phyloP scores from a whole-genome alignment of 2,888 invertebrate genomes.

The Drosophila lacicola region DNA sequence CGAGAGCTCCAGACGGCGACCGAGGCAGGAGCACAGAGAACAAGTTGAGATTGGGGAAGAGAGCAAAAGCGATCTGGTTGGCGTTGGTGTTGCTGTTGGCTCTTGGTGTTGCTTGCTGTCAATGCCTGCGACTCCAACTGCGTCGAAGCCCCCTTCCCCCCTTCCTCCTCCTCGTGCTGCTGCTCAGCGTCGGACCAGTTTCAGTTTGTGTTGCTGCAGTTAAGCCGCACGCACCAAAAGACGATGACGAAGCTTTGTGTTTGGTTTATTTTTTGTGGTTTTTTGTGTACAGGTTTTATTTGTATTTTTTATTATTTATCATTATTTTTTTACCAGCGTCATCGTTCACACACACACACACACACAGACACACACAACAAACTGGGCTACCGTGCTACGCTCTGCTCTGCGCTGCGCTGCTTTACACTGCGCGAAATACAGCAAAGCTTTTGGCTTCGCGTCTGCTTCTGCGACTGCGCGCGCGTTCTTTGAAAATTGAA shows the following conservation, averaged over 20 bases:
- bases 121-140: conserved; percentile 34
- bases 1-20: neutral
- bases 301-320: conserved; percentile 74
- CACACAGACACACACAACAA: conserved; percentile 28
- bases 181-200: conserved; percentile 49
- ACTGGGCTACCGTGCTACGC: conserved; percentile 84
- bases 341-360: conserved; percentile 62
- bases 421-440: conserved; percentile 65
- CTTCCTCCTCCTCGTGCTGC: conserved; percentile 1
- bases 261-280: conserved; percentile 65
- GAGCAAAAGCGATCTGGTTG: conserved; percentile 45
- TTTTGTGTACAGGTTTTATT: conserved; percentile 78
- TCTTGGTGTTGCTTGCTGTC: conserved; percentile 40
- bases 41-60: conserved; percentile 16
- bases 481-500: conserved; percentile 29
- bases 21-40: neutral
- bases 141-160: neutral
- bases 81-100: conserved; percentile 30
- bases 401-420: conserved; percentile 28
- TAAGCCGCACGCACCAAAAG: conserved; percentile 78
- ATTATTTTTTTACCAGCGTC: conserved; percentile 77
- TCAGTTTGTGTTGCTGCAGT: conserved; percentile 73
- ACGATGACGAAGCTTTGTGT: conserved; percentile 67
- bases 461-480: conserved; percentile 34
- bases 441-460: conserved; percentile 21